Percentiles rank a stretch among this genome's conserved stretches.
These are phyloP conservation scores for Lepisosteus oculatus DNA, from an alignment of 2,113 vertebrate genomes.

Conservation along the genomic window DNA sequence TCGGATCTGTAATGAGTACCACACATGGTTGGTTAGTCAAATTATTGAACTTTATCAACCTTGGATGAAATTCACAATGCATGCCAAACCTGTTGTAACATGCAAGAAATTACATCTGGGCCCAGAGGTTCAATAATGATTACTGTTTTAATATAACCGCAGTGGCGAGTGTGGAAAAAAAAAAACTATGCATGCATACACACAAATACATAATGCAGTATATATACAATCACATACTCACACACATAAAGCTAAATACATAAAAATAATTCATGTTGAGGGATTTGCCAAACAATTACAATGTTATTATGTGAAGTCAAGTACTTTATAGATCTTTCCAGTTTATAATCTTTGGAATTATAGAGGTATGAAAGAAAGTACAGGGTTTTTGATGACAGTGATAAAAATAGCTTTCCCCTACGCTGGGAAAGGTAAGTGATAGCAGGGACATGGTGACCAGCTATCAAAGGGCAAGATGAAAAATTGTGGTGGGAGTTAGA, in stretches of 20 bases:
- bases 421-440: slow-evolving; percentile 17
- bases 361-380: background rate
- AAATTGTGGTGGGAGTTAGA: slow-evolving; percentile 62
- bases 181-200: too few species aligned
- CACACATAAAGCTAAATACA: slow-evolving; percentile 43
- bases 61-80: slow-evolving; percentile 78
- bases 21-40: slow-evolving; percentile 87
- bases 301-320: slow-evolving; percentile 61
- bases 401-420: slow-evolving; percentile 43
- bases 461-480: slow-evolving; percentile 51
- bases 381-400: slow-evolving; percentile 43
- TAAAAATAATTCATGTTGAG: slow-evolving; percentile 49
- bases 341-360: background rate
- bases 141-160: slow-evolving; percentile 68
- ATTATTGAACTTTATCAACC: slow-evolving; percentile 95
- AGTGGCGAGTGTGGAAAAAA: slow-evolving; percentile 21
- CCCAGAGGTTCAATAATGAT: slow-evolving; percentile 83
- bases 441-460: slow-evolving; percentile 43
- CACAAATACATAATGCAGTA: background rate
- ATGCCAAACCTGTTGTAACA: slow-evolving; percentile 79
- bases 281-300: slow-evolving; percentile 52
- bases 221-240: too few species aligned
- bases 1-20: slow-evolving; percentile 82
- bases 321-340: slow-evolving; percentile 7
- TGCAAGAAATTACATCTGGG: slow-evolving; percentile 75